A percentile compares a stretch with the other conserved stretches of the same genome.
Conservation (phyloP, 1,140 invertebrate species). For the Drosophila sechellia region DNA sequence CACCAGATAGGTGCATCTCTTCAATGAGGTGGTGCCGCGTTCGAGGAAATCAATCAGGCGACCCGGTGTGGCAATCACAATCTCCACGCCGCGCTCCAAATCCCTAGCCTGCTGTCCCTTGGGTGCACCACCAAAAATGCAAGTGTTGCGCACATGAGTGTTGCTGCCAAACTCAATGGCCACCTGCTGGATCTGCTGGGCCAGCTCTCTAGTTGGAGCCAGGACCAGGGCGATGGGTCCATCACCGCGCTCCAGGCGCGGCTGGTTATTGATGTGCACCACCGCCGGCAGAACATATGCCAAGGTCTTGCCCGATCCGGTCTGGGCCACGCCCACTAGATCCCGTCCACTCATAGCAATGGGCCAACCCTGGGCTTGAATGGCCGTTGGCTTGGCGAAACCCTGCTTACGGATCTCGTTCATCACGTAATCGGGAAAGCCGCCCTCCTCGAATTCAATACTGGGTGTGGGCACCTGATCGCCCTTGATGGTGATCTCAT, state of each 20-base stretch:
- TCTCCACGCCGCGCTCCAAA: constrained; percentile 93
- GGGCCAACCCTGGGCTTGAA: constrained; percentile 96
- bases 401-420: constrained; percentile 92
- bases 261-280: constrained; percentile 97
- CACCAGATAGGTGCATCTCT: constrained; percentile 96
- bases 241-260: constrained; percentile 89
- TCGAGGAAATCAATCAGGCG: constrained; percentile 98
- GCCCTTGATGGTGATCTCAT: constrained; percentile 93
- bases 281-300: constrained; percentile 94
- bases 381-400: constrained; percentile 94
- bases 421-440: constrained; percentile 93
- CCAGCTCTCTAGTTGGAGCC: constrained; percentile 97
- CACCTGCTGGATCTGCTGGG: constrained; percentile 98
- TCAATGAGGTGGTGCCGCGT: constrained; percentile 94
- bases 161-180: constrained; percentile 95
- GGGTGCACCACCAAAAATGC: constrained; percentile 97
- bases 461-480: constrained; percentile 93
- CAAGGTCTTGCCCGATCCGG: constrained; percentile 96
- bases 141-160: constrained; percentile 94
- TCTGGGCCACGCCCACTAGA: constrained; percentile 98
- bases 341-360: constrained; percentile 96
- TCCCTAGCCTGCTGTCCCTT: constrained; percentile 93
- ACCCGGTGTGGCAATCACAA: constrained; percentile 97
- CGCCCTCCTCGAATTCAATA: constrained; percentile 92
- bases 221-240: constrained; percentile 96